phyloP scores from a whole-genome alignment of 2,888 invertebrate species.

The Idaea aversata region DNA sequence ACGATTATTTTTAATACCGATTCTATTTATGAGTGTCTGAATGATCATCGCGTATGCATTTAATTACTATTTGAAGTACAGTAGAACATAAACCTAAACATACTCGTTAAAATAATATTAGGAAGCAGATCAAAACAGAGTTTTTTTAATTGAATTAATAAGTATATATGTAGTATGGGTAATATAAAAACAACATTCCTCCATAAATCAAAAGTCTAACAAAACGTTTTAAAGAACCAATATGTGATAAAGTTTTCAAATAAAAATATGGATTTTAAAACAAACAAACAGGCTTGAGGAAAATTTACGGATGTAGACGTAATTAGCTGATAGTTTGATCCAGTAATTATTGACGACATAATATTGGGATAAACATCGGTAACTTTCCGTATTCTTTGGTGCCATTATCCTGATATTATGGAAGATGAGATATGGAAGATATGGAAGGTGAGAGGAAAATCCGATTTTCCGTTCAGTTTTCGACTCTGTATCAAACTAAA shows the following conservation, averaged over 20 bases:
- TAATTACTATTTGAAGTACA: not conserved
- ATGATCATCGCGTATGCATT: not conserved
- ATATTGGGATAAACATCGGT: not conserved
- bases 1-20: slow-evolving; percentile 19
- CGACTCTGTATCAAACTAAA: too few relatives aligned
- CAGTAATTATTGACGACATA: not conserved
- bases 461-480: not conserved
- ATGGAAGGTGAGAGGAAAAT: not conserved
- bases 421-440: not conserved
- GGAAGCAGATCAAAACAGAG: too few relatives aligned
- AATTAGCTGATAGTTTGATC: not conserved
- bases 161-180: not conserved
- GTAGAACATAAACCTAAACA: not conserved
- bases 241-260: not conserved
- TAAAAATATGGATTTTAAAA: not conserved
- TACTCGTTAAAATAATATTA: not conserved
- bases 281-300: slow-evolving; percentile 1
- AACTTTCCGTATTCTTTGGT: not conserved
- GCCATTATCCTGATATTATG: not conserved
- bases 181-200: not conserved
- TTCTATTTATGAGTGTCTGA: not conserved
- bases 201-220: not conserved
- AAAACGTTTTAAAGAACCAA: not conserved
- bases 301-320: not conserved
- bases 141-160: too few relatives aligned